Evolutionary conservation across 2,888 invertebrate species (phyloP), one percentile per base, ranked within the genome.

Genomic region (Gasteruption jaculator): DNA sequence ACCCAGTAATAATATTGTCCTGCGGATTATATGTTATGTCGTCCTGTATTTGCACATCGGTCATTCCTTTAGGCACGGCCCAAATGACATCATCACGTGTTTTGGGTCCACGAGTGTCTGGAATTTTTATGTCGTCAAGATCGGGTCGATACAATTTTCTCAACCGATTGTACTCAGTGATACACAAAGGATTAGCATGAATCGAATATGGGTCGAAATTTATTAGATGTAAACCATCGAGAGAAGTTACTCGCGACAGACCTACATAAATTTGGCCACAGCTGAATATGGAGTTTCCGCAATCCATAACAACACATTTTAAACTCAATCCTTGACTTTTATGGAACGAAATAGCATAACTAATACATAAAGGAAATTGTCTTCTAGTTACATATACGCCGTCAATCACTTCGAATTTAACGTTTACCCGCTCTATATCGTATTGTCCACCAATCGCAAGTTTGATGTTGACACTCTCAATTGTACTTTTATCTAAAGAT

Each of bases 321-420:
- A 57, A 35, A 46, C 54, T 56, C 10, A 54, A 36, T 1, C 52
- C 53, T 43, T 56, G 54, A 40, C 48, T 49, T 42, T 52, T 57
- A 24, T 58, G 53, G 18, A 57, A 53, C 8, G 56, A 56, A 10
- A 54, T 50, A 14, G 45, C 56, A 41, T 57, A 57, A 24, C 54
- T 49, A 6, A 56, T 12, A 35, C 45, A 49, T 11, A 52, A 32
- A 15, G 52, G 50, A 38, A 56, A 58, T 40, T 54, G 52, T 25
- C 48, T 48, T 16, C 53, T 20, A 12, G 39, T 36, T 18, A 51
- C 43, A 25, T 45, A 53, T 7, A 31, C 52, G 25, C 27, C 38
- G 33, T 46, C 41, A 38, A 55, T 39, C 6, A 57, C 11, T 40
- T 48, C 35, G 38, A 58, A 60, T 46, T 58, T 57, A 12, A 48